These are phyloP conservation scores for Heterodera schachtii DNA, from an alignment of 1,140 invertebrate genomes.

Conservation along the genomic window DNA sequence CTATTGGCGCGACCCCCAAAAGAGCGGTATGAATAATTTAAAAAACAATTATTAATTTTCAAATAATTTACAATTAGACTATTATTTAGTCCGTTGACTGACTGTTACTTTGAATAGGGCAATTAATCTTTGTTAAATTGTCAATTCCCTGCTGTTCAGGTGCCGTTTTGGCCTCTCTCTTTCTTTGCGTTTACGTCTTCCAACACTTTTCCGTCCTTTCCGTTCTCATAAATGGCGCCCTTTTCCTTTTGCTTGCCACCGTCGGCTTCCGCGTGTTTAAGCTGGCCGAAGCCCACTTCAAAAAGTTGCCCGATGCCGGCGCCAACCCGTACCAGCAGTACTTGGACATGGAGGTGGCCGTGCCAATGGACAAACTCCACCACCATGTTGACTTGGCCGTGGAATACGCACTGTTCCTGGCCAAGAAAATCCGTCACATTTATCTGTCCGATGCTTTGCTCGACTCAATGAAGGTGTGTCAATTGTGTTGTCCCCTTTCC, in stretches of 20 bases:
- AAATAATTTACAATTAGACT: too few species aligned
- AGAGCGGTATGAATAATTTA: conserved; percentile 37
- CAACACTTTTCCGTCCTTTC: conserved; percentile 52
- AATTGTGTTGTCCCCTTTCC: conserved; percentile 10
- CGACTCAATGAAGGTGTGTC: conserved; percentile 74
- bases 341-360: conserved; percentile 78
- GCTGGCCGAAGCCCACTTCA: conserved; percentile 85
- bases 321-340: conserved; percentile 88
- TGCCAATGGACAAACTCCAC: conserved; percentile 84
- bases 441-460: conserved; percentile 94
- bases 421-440: conserved; percentile 81
- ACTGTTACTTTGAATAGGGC: neutral
- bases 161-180: conserved; percentile 38
- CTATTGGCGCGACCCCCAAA: conserved; percentile 62
- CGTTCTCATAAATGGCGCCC: conserved; percentile 83
- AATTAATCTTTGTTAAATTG: neutral
- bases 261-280: conserved; percentile 92
- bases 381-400: conserved; percentile 80
- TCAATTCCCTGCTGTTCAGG: conserved; percentile 11
- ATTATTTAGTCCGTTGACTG: too few species aligned
- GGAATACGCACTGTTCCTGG: conserved; percentile 79
- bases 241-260: conserved; percentile 80
- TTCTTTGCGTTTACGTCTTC: conserved; percentile 49
- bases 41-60: too few species aligned
- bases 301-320: conserved; percentile 82